Conservation (phyloP, 2,888 invertebrate species). For the Stenichneumon culpator region DNA sequence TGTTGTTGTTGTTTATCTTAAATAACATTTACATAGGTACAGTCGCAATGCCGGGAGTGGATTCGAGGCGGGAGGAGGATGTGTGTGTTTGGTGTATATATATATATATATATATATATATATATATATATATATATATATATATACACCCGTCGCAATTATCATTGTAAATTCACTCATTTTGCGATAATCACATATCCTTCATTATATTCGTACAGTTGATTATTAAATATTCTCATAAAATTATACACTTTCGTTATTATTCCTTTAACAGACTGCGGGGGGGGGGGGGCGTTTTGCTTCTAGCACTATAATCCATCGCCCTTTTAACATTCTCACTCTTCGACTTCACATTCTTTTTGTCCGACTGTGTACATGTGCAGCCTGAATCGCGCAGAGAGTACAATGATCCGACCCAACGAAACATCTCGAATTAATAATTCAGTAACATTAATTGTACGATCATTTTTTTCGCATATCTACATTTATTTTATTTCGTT, state of each 20-base stretch:
- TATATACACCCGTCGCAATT: constrained; percentile 36
- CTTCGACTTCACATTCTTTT: neutral
- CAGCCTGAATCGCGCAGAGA: constrained; percentile 55
- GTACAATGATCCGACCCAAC: neutral
- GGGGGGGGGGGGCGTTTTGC: constrained; percentile 7
- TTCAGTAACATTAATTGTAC: neutral
- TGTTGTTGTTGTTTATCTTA: constrained; percentile 36
- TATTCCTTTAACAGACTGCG: constrained; percentile 34
- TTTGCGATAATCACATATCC: constrained; percentile 58
- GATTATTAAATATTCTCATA: constrained; percentile 59
- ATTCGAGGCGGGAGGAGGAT: constrained; percentile 55
- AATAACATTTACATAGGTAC: constrained; percentile 50
- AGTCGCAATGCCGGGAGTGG: constrained; percentile 47
- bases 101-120: constrained; percentile 24
- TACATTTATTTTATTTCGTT: neutral
- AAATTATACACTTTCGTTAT: constrained; percentile 60
- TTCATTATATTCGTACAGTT: constrained; percentile 58
- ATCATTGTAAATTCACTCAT: constrained; percentile 53
- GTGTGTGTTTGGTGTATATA: neutral
- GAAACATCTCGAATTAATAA: neutral
- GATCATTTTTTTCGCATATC: neutral
- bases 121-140: constrained; percentile 13
- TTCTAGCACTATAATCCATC: constrained; percentile 8
- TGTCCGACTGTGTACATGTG: constrained; percentile 17
- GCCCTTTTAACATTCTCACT: constrained; percentile 14